phyloP scores from a whole-genome alignment of 2,113 vertebrate species.

The Sprattus sprattus region DNA sequence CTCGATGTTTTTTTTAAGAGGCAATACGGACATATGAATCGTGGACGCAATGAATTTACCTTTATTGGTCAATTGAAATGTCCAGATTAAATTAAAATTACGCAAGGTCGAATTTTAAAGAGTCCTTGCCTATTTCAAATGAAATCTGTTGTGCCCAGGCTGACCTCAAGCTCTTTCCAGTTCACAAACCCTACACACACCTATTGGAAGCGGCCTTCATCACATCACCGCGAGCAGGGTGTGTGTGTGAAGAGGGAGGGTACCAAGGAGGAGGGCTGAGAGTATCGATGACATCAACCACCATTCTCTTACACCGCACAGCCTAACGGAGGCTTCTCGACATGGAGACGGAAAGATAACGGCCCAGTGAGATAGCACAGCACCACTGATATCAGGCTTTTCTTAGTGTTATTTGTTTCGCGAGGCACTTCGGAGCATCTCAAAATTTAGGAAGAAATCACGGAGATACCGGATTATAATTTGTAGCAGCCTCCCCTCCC shows the following conservation, averaged over 20 bases:
- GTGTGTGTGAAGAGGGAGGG: slow-evolving; percentile 35
- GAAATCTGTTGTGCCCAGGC: background rate
- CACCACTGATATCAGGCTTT: background rate
- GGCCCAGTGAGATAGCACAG: background rate
- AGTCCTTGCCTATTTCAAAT: background rate
- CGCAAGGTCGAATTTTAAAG: background rate
- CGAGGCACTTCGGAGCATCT: background rate
- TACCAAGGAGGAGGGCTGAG: slow-evolving; percentile 29
- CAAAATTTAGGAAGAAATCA: background rate
- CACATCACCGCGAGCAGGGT: slow-evolving; percentile 11
- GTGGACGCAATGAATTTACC: too few species aligned
- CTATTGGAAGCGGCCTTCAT: background rate
- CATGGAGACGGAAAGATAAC: slow-evolving; percentile 46
- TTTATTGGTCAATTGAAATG: too few species aligned
- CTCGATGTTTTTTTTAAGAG: background rate
- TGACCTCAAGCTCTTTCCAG: background rate
- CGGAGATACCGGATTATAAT: slow-evolving; percentile 21
- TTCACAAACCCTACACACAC: background rate
- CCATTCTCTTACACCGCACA: slow-evolving; percentile 21
- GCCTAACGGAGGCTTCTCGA: slow-evolving; percentile 28
- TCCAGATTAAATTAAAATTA: too few species aligned
- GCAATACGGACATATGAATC: background rate
- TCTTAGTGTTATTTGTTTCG: background rate
- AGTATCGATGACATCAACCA: slow-evolving; percentile 52
- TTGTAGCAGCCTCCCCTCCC: background rate